Evolutionary conservation across 1,140 invertebrate species (phyloP).

Genomic region (Aleiodes sp.): DNA sequence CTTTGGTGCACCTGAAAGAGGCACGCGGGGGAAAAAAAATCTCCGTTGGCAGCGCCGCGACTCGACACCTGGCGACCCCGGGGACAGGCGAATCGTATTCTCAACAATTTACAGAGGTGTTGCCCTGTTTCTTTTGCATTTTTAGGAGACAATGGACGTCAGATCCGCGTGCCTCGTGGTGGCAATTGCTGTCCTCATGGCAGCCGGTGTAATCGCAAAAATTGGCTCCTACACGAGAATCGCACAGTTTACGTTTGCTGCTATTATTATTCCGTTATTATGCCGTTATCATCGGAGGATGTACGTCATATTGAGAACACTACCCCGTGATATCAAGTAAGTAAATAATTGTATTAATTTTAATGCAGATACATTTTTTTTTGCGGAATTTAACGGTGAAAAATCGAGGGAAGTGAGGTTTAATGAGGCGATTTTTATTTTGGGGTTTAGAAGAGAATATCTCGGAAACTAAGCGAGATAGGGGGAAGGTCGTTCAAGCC

Average conservation of each 20-base stretch:
- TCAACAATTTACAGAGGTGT: conserved; percentile 11
- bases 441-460: too few species aligned
- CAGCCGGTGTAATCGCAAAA: conserved; percentile 67
- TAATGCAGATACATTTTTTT: too few species aligned
- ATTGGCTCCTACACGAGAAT: conserved; percentile 68
- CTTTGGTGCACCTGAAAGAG: too few species aligned
- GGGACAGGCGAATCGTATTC: not conserved
- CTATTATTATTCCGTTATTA: conserved; percentile 65
- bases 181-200: conserved; percentile 68
- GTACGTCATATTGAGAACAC: conserved; percentile 68
- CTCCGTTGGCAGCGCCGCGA: not conserved
- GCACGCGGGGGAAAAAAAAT: too few species aligned
- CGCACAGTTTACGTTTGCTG: conserved; percentile 67
- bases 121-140: conserved; percentile 33
- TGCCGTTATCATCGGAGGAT: conserved; percentile 68
- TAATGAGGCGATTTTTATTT: too few species aligned
- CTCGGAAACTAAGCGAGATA: too few species aligned
- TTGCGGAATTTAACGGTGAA: too few species aligned
- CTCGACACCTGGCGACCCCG: conserved; percentile 41
- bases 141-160: conserved; percentile 50
- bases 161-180: conserved; percentile 62
- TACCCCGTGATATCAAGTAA: conserved; percentile 71
- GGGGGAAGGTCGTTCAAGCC: too few species aligned
- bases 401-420: too few species aligned
- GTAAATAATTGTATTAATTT: conserved; percentile 42